Conservation (phyloP, 2,888 invertebrate species). For the Pediacus dermestoides region DNA sequence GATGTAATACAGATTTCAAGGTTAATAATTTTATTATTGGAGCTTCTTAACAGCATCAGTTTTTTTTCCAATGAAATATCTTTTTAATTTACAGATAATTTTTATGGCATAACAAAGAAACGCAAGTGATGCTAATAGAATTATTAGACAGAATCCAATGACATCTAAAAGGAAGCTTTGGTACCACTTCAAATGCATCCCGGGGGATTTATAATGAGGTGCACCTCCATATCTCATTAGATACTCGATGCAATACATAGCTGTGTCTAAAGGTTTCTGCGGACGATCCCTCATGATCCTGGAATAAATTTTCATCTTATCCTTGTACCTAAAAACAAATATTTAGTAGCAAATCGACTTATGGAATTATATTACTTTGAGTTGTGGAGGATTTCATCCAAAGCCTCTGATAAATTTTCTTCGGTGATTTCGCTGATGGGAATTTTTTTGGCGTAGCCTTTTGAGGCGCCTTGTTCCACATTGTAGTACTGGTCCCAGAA, state of each 20-base stretch:
- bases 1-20: too few relatives aligned
- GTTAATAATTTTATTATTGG: too few relatives aligned
- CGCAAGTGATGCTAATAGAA: not conserved
- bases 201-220: constrained; percentile 30
- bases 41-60: too few relatives aligned
- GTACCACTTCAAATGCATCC: constrained; percentile 33
- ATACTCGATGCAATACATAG: constrained; percentile 34
- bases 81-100: too few relatives aligned
- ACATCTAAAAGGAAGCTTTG: constrained; percentile 33
- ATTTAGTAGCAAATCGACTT: not conserved
- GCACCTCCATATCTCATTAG: constrained; percentile 34
- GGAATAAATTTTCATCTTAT: not conserved
- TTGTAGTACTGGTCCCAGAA: constrained; percentile 54
- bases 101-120: too few relatives aligned
- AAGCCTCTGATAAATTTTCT: constrained; percentile 32
- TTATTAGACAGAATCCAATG: too few relatives aligned
- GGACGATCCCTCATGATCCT: constrained; percentile 12
- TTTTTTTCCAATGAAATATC: too few relatives aligned
- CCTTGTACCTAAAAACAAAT: constrained; percentile 3
- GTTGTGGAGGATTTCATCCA: constrained; percentile 37
- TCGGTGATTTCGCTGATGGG: constrained; percentile 41
- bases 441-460: constrained; percentile 48
- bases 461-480: constrained; percentile 46
- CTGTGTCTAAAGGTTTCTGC: constrained; percentile 28
- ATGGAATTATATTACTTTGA: constrained; percentile 27